Evolutionary conservation across 30 jellyfish, hydroid and myxozoan genomes (phyloP), one percentile per base, ranked within the genome.

Genomic region (Rhopilema esculentum): DNA sequence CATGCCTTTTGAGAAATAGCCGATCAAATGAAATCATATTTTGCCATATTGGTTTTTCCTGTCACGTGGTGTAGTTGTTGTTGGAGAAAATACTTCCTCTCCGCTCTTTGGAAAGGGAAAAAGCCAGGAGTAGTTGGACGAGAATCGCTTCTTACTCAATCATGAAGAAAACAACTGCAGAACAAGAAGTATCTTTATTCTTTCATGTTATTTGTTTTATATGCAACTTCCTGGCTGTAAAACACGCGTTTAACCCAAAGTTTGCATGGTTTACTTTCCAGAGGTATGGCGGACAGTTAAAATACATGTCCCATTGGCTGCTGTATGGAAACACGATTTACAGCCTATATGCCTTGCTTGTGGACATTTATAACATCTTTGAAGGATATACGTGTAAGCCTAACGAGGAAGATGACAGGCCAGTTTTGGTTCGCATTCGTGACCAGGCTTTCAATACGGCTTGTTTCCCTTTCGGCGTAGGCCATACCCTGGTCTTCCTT

Each of bases 91-190:
- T 40, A 40, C 57, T 40, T 40, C 57, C 57, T 6, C 57, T 40
- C 12, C 12, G 57, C 12, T 12, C 6, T 40, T 40, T 40, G 57
- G 57, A 40, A 12, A 40, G 57, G 12, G 57, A 12, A 40, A 40
- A 12, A 40, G 57, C 57, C 9, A 40, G 57, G 12, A 40, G 57
- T 6, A 40, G 57, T 40, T 40, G 57, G 57, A 40, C 57, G 57
- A 6, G 6, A 40, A 12, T 12, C 6, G 12, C 57, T 66, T 31
- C n/a, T 4, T 2, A 9, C 24, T 49, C 23, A 66, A 83, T 32
- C 51, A 84, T 84, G 93, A 84, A 84, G 93, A 84, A 64, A 67
- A 84, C 93, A 61, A 84, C 93, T 1, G 93, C 93, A n/a, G 93
- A 84, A 20, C 93, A 84, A 72, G 93, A 84, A 20, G 87, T 84